Percentiles rank a stretch among this genome's conserved stretches.
phyloP scores from a whole-genome alignment of 92 coral and sea anemone genomes.

The Epizoanthus stellaris region DNA sequence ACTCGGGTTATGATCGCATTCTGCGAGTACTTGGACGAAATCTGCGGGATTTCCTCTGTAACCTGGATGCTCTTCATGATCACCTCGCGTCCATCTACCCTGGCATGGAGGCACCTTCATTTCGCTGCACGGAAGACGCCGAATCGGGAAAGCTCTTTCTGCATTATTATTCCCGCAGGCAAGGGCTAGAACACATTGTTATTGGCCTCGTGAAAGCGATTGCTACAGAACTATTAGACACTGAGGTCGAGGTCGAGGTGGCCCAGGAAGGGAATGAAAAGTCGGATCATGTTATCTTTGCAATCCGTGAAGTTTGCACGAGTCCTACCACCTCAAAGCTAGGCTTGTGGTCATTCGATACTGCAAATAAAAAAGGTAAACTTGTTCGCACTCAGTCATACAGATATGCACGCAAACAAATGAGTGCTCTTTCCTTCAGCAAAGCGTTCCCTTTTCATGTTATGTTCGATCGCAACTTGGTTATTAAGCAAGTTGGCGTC shows the following conservation, averaged over 20 bases:
- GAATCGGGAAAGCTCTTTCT: conserved; percentile 83
- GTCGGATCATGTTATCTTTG: conserved; percentile 84
- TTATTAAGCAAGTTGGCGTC: conserved; percentile 88
- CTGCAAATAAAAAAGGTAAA: conserved; percentile 22
- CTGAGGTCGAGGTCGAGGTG: conserved; percentile 75
- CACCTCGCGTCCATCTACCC: conserved; percentile 97
- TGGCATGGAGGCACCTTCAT: conserved; percentile 99
- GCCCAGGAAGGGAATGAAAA: conserved; percentile 68
- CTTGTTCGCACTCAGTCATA: conserved; percentile 31
- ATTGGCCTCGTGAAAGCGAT: conserved; percentile 97
- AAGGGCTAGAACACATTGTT: conserved; percentile 92
- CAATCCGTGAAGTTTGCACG: conserved; percentile 77
- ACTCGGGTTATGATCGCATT: conserved; percentile 97
- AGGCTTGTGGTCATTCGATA: conserved; percentile 83
- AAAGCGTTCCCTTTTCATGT: conserved; percentile 97
- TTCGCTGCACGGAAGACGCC: conserved; percentile 90
- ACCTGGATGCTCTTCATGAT: conserved; percentile 96
- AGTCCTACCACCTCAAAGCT: conserved; percentile 82
- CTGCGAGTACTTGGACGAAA: conserved; percentile 95
- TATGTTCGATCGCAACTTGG: conserved; percentile 90
- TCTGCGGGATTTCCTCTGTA: conserved; percentile 96
- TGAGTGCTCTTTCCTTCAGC: conserved; percentile 91
- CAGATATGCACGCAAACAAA: conserved; percentile 39
- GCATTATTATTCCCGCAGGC: conserved; percentile 91
- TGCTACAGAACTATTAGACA: conserved; percentile 82